Evolutionary conservation across 2,888 invertebrate species (phyloP), one percentile per base, ranked within the genome.

Genomic region (Isotomurus palustris): DNA sequence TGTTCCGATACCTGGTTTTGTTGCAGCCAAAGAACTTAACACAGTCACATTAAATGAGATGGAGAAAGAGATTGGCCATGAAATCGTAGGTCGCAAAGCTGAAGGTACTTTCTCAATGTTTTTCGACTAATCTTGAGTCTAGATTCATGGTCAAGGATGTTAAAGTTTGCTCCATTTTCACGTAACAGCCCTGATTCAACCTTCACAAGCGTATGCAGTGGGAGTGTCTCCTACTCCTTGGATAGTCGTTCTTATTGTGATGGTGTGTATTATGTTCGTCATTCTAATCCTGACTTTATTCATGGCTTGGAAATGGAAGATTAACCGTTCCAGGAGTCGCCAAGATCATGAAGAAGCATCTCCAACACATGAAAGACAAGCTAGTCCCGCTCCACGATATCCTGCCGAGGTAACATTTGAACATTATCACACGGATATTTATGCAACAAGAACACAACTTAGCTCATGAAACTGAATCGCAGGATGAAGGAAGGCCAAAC

Each of bases 241-340:
- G 68, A 51, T 70, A 5, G 62, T 64, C n/a, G 66, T 66, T 1
- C 61, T 67, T 1, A 55, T 70, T 17, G 56, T 59, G 4, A 58
- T 66, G 22, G 63, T 68, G 12, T 57, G 52, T 28, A 44, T 67
- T 5, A 55, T 68, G 51, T 58, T 60, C 19, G 29, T 65, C 22
- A 49, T 66, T n/a, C 43, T 65, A 17, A 49, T 58, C 17, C 47
- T 66, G 17, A 65, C 68, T 24, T 53, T 59, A 45, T 63, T 60
- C 50, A 66, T 70, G 64, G 67, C 64, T 12, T 70, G 68, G 67
- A 68, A 70, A 53, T 70, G 67, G 65, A 68, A 68, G 53, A 57
- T 60, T 48, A 67, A 66, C 57, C 62, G 66, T 29, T 56, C 66
- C 44, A 58, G 66, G 44, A 61, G 62, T 47, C 52, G 43, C 44